Evolutionary conservation across 1,140 invertebrate genomes (phyloP).

Genomic region (Cyphomyrmex costatus): DNA sequence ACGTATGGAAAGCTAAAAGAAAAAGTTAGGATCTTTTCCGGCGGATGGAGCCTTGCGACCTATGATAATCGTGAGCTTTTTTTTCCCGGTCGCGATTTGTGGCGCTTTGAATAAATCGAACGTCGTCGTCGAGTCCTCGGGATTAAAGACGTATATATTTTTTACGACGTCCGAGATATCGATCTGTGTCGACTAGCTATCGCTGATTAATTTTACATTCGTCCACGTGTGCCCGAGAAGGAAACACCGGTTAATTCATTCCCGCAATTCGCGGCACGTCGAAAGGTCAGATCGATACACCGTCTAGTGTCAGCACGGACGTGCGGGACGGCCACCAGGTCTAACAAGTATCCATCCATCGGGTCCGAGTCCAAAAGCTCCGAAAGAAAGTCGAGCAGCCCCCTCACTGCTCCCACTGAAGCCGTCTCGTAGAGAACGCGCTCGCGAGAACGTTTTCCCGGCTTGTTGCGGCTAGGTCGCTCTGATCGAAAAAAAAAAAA

Average conservation of each 20-base stretch:
- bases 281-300: constrained; percentile 43
- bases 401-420: not conserved
- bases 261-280: constrained; percentile 21
- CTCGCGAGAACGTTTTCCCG: constrained; percentile 30
- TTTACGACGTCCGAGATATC: not conserved
- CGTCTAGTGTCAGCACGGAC: not conserved
- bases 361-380: not conserved
- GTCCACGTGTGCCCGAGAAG: not conserved
- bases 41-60: constrained; percentile 39
- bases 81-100: not conserved
- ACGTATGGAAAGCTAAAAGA: not conserved
- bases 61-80: constrained; percentile 6
- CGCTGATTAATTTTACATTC: constrained; percentile 16
- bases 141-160: not conserved
- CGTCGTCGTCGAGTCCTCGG: not conserved
- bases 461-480: constrained; percentile 21
- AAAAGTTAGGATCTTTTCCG: not conserved
- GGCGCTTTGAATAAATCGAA: not conserved
- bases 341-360: constrained; percentile 40
- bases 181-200: not conserved
- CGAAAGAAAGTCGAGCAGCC: constrained; percentile 45
- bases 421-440: constrained; percentile 13
- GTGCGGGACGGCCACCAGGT: not conserved
- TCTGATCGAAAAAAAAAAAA: constrained; percentile 35
- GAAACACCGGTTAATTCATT: constrained; percentile 23